These are phyloP conservation scores for Lepidostoma basale DNA, from an alignment of 1,140 invertebrate species.

Conservation along the genomic window DNA sequence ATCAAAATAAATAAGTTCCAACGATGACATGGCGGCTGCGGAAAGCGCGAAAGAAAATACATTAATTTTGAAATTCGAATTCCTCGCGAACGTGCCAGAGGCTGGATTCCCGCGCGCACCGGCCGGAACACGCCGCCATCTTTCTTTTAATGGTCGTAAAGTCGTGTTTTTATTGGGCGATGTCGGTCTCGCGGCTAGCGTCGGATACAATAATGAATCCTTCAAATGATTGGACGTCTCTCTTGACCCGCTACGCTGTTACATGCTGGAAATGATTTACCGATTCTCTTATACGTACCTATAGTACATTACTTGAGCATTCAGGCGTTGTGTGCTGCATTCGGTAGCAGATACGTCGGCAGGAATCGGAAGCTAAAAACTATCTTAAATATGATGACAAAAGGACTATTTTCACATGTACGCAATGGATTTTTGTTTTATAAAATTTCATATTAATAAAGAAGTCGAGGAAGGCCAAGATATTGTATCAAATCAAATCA, in stretches of 20 bases:
- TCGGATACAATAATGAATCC: slow-evolving; percentile 6
- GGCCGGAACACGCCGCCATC: slow-evolving; percentile 33
- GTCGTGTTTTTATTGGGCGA: slow-evolving; percentile 26
- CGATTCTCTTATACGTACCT: too few species aligned
- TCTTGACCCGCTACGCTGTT: not conserved
- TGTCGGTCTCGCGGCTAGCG: not conserved
- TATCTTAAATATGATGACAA: too few species aligned
- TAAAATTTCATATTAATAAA: too few species aligned
- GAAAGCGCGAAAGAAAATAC: slow-evolving; percentile 33
- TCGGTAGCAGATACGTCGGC: too few species aligned
- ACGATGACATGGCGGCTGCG: slow-evolving; percentile 29
- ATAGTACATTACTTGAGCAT: too few species aligned
- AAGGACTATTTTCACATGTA: too few species aligned
- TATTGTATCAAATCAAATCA: too few species aligned
- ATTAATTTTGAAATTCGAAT: slow-evolving; percentile 43
- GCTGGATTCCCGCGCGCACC: slow-evolving; percentile 34
- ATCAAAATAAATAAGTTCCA: slow-evolving; percentile 34
- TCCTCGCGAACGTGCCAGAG: slow-evolving; percentile 38
- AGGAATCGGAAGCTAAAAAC: too few species aligned
- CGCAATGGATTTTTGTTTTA: too few species aligned
- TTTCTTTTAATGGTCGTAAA: slow-evolving; percentile 32
- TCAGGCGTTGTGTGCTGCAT: too few species aligned
- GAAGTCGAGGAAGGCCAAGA: too few species aligned
- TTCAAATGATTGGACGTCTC: not conserved
- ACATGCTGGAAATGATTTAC: slow-evolving; percentile 6